Evolutionary conservation across 2,113 vertebrate species (phyloP).

Genomic region (Lepisosteus osseus): DNA sequence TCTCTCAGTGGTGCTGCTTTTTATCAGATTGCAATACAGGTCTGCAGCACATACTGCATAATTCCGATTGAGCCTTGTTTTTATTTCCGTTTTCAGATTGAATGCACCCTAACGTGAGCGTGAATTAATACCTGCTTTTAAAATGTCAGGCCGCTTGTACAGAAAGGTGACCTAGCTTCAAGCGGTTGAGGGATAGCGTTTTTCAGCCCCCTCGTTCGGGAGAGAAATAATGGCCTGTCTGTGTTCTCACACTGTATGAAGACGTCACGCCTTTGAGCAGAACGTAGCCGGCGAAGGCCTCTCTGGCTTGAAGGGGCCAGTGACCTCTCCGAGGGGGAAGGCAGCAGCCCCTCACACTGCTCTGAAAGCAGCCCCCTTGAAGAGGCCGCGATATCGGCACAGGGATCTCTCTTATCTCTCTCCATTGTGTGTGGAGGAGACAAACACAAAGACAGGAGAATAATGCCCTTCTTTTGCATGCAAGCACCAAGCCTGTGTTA

Average conservation of each 20-base stretch:
- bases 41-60: background rate
- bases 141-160: slow-evolving; percentile 27
- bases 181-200: background rate
- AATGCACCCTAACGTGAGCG: slow-evolving; percentile 1
- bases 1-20: background rate
- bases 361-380: background rate
- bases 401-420: background rate
- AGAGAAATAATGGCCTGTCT: slow-evolving; percentile 9
- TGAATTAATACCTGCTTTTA: slow-evolving; percentile 35
- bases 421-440: background rate
- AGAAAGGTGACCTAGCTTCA: slow-evolving; percentile 32
- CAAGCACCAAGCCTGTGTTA: background rate
- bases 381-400: background rate
- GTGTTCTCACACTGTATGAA: background rate
- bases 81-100: background rate
- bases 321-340: slow-evolving; percentile 14
- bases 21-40: background rate
- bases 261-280: slow-evolving; percentile 2
- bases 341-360: background rate
- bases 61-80: background rate
- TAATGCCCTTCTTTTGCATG: background rate
- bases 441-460: background rate
- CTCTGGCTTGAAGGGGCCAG: background rate
- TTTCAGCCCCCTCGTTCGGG: background rate
- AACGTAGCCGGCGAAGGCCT: background rate